Evolutionary conservation across 1,140 invertebrate species (phyloP), one percentile per base, ranked within the genome.

Genomic region (Olivierus martensii): DNA sequence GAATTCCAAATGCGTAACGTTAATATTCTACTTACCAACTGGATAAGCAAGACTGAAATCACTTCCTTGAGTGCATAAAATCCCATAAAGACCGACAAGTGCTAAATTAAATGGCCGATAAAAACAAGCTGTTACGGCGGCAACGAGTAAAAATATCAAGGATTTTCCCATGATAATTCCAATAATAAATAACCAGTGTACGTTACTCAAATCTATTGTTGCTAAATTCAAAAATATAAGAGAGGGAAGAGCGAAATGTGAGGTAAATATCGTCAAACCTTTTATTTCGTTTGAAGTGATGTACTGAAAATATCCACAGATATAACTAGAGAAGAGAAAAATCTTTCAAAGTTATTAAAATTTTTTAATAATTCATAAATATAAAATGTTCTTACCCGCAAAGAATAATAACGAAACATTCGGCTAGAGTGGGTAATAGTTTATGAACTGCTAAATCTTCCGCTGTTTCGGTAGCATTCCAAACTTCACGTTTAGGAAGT

Each of bases 31-130:
- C 48, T 53, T 28, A 57, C 56, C 43, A 71, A 68, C 19, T 63
- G 93, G 92, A 73, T 87, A 94, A 53, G 92, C 92, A 60, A 98
- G 80, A 41, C 92, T 92, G 75, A 97, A 96, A 70, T 98, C 93
- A 77, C 97, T 98, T 65, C 87, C 93, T 66, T 96, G 91, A 0
- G 92, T 96, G 46, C 84, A 87, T 69, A 97, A 95, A 61, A 97
- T 96, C 18, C 86, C 87, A 75, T 87, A 91, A 19, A 96, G 73
- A 11, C 89, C 92, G 45, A 87, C 86, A 61, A 81, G 77, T 10
- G 84, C 87, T 50, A 83, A 76, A 69, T 91, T 84, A 4, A 81
- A 66, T 4, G 87, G 84, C 67, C 80, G 79, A 10, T 81, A 80
- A 15, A 89, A 77, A 34, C 93, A 64, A 48, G 91, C 61, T 2